phyloP scores from a whole-genome alignment of 2,113 vertebrate species.

The Anhinga rufa region DNA sequence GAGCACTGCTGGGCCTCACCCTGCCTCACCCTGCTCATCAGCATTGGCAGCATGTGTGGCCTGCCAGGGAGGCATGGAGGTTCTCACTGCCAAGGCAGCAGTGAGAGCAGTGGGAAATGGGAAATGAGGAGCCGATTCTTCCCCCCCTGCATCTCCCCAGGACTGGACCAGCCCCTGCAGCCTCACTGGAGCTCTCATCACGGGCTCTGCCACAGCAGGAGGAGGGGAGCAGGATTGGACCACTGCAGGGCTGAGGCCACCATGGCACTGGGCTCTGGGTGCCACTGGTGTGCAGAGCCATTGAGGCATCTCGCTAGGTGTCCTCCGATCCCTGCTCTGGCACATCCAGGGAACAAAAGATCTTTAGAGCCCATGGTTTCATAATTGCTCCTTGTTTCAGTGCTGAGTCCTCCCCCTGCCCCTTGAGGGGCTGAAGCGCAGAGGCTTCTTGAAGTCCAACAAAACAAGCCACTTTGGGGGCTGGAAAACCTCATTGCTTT shows the following conservation, averaged over 20 bases:
- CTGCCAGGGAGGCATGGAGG: neutral
- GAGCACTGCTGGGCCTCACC: neutral
- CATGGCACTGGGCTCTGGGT: neutral
- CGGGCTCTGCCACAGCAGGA: neutral
- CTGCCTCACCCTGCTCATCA: neutral
- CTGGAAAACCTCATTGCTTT: neutral
- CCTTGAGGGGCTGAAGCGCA: neutral
- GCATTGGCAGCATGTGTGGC: rapidly evolving
- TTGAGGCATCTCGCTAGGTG: slow-evolving; percentile 34
- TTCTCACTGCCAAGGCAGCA: neutral
- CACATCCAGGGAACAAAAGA: slow-evolving; percentile 32
- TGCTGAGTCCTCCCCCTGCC: neutral
- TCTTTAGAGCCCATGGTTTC: neutral
- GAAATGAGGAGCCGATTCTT: neutral
- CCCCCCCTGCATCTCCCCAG: neutral
- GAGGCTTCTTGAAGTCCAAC: neutral
- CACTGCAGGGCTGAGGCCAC: rapidly evolving
- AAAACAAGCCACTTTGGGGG: neutral
- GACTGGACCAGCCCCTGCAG: neutral
- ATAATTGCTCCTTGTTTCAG: slow-evolving; percentile 53
- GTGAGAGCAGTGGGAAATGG: neutral
- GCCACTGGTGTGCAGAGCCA: neutral
- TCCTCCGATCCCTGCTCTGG: slow-evolving; percentile 20
- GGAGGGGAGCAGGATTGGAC: neutral
- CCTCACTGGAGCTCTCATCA: rapidly evolving